phyloP scores from a whole-genome alignment of 1,140 invertebrate species.

The Sinella curviseta region DNA sequence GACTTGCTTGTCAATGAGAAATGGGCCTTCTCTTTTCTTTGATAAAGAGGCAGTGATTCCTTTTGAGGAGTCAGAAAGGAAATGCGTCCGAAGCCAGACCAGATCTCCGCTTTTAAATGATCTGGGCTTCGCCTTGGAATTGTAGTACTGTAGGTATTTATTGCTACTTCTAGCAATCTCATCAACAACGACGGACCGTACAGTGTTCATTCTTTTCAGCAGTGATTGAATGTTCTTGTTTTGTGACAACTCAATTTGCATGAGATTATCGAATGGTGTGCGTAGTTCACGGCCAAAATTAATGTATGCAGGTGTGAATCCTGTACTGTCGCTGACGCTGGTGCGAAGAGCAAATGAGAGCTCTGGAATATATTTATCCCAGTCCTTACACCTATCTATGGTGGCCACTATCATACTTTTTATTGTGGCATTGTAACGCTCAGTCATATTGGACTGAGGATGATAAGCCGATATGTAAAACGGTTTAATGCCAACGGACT shows the following conservation, averaged over 20 bases:
- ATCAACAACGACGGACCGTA: background rate
- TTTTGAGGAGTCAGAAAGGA: slow-evolving; percentile 22
- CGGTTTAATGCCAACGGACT: slow-evolving; percentile 14
- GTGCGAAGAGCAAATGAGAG: slow-evolving; percentile 56
- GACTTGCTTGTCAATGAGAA: background rate
- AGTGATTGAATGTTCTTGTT: background rate
- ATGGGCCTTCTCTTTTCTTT: slow-evolving; percentile 31
- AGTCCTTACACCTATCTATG: slow-evolving; percentile 39
- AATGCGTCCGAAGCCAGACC: slow-evolving; percentile 1
- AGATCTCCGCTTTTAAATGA: slow-evolving; percentile 13
- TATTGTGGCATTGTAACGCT: slow-evolving; percentile 55
- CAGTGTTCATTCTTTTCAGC: background rate
- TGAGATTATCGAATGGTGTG: slow-evolving; percentile 27
- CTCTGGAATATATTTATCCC: slow-evolving; percentile 52
- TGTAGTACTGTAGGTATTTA: background rate
- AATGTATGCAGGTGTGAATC: slow-evolving; percentile 53
- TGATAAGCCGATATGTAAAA: slow-evolving; percentile 52
- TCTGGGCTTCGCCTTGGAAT: background rate
- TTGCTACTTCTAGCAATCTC: background rate
- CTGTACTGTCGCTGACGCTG: slow-evolving; percentile 51
- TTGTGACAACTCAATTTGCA: background rate
- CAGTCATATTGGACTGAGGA: slow-evolving; percentile 54
- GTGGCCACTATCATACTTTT: slow-evolving; percentile 54
- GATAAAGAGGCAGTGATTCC: slow-evolving; percentile 18
- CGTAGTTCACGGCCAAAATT: slow-evolving; percentile 54